Evolutionary conservation across 2,797 vertebrate species (phyloP).

Genomic region (Carapus acus): DNA sequence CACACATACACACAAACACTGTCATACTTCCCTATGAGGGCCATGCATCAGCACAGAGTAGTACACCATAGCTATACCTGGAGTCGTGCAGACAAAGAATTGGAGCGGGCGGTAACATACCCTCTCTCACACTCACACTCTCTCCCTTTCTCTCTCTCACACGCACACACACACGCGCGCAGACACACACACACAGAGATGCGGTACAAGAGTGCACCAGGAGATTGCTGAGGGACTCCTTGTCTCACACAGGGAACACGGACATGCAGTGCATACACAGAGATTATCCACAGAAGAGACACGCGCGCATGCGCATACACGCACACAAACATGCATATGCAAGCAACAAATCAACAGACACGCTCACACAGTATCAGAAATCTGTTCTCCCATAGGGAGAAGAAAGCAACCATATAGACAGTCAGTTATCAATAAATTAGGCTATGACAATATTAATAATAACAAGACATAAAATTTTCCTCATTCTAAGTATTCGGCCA

Average conservation of each 20-base stretch:
- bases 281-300: conserved; percentile 47
- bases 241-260: conserved; percentile 52
- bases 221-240: conserved; percentile 34
- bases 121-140: conserved; percentile 28
- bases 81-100: conserved; percentile 82
- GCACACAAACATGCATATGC: conserved; percentile 65
- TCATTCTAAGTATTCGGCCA: conserved; percentile 54
- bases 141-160: no score
- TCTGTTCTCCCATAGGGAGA: conserved; percentile 79
- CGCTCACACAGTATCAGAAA: conserved; percentile 59
- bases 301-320: conserved; percentile 6
- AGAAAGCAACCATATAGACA: conserved; percentile 72
- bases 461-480: conserved; percentile 67
- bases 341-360: conserved; percentile 60
- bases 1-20: conserved; percentile 20
- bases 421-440: conserved; percentile 70
- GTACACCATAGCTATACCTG: conserved; percentile 71
- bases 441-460: conserved; percentile 66
- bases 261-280: conserved; percentile 63
- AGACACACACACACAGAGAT: conserved; percentile 25
- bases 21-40: conserved; percentile 45
- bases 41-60: conserved; percentile 82
- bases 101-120: conserved; percentile 53
- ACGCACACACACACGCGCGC: no score
- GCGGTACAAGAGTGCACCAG: conserved; percentile 36